Evolutionary conservation across 2,113 vertebrate genomes (phyloP), one percentile per base, ranked within the genome.

Genomic region (Echinops telfairi): DNA sequence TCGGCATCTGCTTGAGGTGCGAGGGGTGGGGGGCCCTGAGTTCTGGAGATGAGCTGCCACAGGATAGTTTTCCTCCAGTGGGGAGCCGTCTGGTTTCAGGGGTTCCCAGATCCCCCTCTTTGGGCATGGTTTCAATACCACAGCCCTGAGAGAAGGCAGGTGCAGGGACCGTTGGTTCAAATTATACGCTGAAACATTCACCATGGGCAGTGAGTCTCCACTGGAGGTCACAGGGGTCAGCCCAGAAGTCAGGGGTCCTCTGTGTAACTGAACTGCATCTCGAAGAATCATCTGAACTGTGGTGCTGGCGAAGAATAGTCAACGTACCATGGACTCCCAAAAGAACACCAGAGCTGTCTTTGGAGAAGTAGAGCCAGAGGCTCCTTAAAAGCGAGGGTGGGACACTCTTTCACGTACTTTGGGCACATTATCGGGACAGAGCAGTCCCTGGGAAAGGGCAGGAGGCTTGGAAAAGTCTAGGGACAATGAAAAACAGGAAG

Each of bases 31-130:
- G 6, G 38, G 8, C 36, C 20, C 25, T 38, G 16, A 33, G 78
- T 82, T 92, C 70, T 70, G 68, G 40, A 90, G 33, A 88, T 17
- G 27, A 43, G 53, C 64, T 88, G 79, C 53, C 82, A 88, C 84
- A 40, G 36, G 31, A 36, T 53, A 20, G 12, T 68, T 36, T 84
- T 43, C 64, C 88, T 87, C 79, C 17, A 85, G 62, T 15, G 53
- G 12, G 87, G 12, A 64, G 29, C 25, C 47, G 27, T 86, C 58
- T 16, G 31, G 3, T 8, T 40, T 29, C 23, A 47, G 23, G 94
- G 53, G 16, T 88, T 86, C n/a, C 57, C 80, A 16, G 23, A n/a
- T 75, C 43, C 40, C 27, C 75, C 70, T 80, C 57, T 71, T 88
- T 87, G 80, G 88, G 88, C 71, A 16, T 70, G 60, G 53, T 77